A percentile compares a stretch with the other conserved stretches of the same genome.
Evolutionary conservation across 2,888 invertebrate genomes (phyloP).

Genomic region (Altica lythri): DNA sequence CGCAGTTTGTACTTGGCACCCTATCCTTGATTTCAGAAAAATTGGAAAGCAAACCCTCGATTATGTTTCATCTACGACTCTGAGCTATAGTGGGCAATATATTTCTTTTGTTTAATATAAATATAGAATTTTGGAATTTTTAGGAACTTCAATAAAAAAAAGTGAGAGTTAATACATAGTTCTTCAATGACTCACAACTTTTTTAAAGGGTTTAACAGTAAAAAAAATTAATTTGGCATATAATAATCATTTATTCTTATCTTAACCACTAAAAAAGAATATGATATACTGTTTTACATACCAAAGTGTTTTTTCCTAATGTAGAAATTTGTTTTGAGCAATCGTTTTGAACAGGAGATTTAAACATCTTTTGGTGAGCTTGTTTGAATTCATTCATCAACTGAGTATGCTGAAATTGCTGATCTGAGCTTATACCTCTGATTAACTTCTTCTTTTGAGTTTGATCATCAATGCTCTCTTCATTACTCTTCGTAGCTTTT

Average conservation of each 20-base stretch:
- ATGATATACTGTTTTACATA: conserved; percentile 13
- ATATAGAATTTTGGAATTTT: too few species aligned
- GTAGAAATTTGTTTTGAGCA: conserved; percentile 22
- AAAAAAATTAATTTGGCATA: not conserved
- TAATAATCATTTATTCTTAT: not conserved
- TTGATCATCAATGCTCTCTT: conserved; percentile 54
- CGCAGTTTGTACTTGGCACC: too few species aligned
- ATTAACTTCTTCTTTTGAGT: conserved; percentile 54
- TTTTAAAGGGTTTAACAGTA: too few species aligned
- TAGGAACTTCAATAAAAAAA: too few species aligned
- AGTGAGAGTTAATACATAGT: too few species aligned
- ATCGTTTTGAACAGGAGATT: conserved; percentile 46
- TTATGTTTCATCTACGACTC: too few species aligned
- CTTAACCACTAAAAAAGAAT: not conserved
- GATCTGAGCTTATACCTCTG: conserved; percentile 64
- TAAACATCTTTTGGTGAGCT: conserved; percentile 87
- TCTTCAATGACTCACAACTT: too few species aligned
- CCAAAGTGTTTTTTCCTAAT: conserved; percentile 33
- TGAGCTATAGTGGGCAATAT: too few species aligned
- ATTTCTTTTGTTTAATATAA: too few species aligned
- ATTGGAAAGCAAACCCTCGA: too few species aligned
- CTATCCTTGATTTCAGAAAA: too few species aligned
- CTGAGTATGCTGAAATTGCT: conserved; percentile 72
- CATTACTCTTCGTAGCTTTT: conserved; percentile 42
- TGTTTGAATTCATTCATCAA: conserved; percentile 90